phyloP scores from a whole-genome alignment of 2,888 invertebrate species.

The Eudasyphora cyanicolor region DNA sequence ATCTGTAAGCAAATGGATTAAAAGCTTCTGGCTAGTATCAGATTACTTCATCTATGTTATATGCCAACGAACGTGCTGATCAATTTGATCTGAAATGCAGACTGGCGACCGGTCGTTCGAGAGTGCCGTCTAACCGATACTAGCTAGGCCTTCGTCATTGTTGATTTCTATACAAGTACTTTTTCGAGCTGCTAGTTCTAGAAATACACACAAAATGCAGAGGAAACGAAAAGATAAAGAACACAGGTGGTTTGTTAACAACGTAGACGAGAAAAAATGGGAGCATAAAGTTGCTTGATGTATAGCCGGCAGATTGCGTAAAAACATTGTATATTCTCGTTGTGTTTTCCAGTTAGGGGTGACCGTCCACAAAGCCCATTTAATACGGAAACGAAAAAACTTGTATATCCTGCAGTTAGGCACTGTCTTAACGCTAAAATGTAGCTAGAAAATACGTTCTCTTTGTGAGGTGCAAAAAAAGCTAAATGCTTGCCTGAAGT shows the following conservation, averaged over 20 bases:
- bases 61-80: too few relatives aligned
- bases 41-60: too few relatives aligned
- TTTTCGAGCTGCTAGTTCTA: conserved; percentile 1
- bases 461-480: too few relatives aligned
- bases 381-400: background rate
- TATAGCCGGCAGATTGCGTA: background rate
- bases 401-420: too few relatives aligned
- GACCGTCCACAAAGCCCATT: background rate
- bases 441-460: too few relatives aligned
- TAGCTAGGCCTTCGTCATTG: too few relatives aligned
- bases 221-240: background rate
- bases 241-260: background rate
- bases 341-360: background rate
- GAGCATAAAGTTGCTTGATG: background rate
- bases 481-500: too few relatives aligned
- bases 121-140: too few relatives aligned
- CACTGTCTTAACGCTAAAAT: too few relatives aligned
- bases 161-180: background rate
- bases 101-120: too few relatives aligned
- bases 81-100: too few relatives aligned
- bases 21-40: background rate
- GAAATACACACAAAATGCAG: background rate
- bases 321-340: background rate
- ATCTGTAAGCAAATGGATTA: conserved; percentile 27
- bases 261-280: background rate